Conservation (phyloP, 1,140 invertebrate species). For the Lepidostoma basale region DNA sequence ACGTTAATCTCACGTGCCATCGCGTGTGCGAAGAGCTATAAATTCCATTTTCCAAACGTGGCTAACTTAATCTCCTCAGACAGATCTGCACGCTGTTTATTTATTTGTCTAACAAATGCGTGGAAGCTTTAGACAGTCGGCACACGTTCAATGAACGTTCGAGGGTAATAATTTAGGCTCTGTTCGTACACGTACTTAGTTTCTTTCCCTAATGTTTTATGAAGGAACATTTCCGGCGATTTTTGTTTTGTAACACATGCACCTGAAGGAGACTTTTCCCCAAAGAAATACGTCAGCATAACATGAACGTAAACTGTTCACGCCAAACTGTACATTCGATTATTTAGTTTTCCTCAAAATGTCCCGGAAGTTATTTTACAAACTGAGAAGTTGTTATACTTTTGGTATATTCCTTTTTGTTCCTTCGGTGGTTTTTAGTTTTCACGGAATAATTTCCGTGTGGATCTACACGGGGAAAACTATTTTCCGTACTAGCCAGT, state of each 20-base stretch:
- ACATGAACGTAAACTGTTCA: too few relatives aligned
- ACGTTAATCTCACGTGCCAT: slow-evolving; percentile 24
- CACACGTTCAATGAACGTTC: neutral
- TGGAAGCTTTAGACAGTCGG: neutral
- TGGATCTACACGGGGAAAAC: slow-evolving; percentile 1
- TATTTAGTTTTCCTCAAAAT: neutral
- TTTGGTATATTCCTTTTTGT: neutral
- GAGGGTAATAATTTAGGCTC: neutral
- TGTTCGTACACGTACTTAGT: neutral
- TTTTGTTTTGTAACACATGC: neutral
- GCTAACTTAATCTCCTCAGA: neutral
- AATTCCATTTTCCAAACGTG: slow-evolving; percentile 10
- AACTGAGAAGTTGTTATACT: too few relatives aligned
- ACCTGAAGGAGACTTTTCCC: neutral
- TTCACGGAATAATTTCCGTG: neutral
- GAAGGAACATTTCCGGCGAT: neutral
- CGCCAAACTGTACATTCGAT: too few relatives aligned
- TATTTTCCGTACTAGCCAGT: slow-evolving; percentile 1
- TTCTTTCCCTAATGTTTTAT: neutral
- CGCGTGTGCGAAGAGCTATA: slow-evolving; percentile 19
- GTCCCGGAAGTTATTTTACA: neutral
- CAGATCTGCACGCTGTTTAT: slow-evolving; percentile 15
- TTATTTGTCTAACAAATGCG: neutral
- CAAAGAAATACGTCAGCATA: neutral
- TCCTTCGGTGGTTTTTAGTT: neutral